Base-by-base conservation (phyloP, 2,113 vertebrate species). In the Nasalis larvatus region DNA sequence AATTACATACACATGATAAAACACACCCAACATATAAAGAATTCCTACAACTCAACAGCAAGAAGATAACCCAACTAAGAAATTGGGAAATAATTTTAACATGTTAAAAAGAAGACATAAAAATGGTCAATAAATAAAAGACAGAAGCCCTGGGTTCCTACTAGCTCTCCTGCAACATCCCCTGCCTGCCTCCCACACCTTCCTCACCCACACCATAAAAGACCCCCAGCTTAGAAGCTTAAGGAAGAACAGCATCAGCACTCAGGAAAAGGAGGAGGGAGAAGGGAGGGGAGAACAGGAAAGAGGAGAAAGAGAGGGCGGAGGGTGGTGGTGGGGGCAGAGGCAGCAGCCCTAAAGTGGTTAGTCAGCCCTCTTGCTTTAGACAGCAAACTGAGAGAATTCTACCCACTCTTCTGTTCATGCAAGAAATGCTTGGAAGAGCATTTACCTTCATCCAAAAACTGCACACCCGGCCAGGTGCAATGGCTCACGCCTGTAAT, bases 401-500 rank as follows among this genome's bases (percentile, higher is more conserved):
- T 99, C 77, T 99, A 99, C 96, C 98, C 99, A 86, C 99, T 99
- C 74, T 99, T 99, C 98, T 98, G 99, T 98, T 99, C 20, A 25
- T 30, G 1, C 71, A 73, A 99, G 99, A 99, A 99, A 71, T 20
- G 73, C 23, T 66, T 71, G 17, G 98, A 99, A 99, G 99, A 58
- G 99, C 93, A 99, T 99, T 98, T 99, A 99, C 98, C 99, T 99
- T 37, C 99, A 99, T 98, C 99, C 99, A 99, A 99, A 99, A 99
- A 99, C 99, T 99, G 83, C 99, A 99, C 98, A 99, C 99, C 96
- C 98, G 12, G 60, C 27, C 4, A 0, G 27, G 60, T 14, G 27
- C 12, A 2, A 27, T 30, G 11, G 27, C 27, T 63, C 60, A 63
- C 27, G 12, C 27, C 27, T 63, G 60, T 63, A 63, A 63, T 63